These are phyloP conservation scores for Himalopsyche kuldschensis DNA, from an alignment of 2,888 invertebrate genomes.

Conservation along the genomic window DNA sequence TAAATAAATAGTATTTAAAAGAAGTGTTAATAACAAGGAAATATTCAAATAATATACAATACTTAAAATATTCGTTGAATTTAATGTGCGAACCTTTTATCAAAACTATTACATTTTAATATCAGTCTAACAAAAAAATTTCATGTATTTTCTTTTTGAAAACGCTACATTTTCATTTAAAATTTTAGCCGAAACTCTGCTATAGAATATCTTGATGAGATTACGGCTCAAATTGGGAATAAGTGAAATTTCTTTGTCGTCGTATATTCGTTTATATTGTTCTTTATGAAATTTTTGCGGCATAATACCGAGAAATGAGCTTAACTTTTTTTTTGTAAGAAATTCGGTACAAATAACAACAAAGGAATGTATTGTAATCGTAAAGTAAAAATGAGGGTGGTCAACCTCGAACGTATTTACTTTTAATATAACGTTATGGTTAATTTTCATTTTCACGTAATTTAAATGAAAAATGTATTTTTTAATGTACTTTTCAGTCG, in stretches of 20 bases:
- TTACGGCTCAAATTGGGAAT: background rate
- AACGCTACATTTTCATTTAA: background rate
- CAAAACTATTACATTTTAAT: background rate
- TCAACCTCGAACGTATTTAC: too few relatives aligned
- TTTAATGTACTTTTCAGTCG: too few relatives aligned
- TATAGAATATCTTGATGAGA: background rate
- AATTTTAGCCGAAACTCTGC: background rate
- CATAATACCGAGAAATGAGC: background rate
- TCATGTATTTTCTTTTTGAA: background rate
- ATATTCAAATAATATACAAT: background rate
- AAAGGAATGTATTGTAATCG: too few relatives aligned
- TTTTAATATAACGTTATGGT: too few relatives aligned
- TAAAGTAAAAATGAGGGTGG: too few relatives aligned
- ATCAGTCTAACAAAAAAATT: background rate
- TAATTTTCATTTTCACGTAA: too few relatives aligned
- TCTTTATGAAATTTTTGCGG: background rate
- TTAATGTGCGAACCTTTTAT: background rate
- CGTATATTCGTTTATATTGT: background rate
- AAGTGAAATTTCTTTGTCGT: background rate
- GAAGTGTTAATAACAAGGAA: too few relatives aligned
- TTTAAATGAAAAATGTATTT: too few relatives aligned
- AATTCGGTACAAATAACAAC: too few relatives aligned
- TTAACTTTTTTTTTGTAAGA: too few relatives aligned
- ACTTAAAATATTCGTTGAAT: background rate
- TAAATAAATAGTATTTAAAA: too few relatives aligned